Conservation (phyloP, 2,797 vertebrate species). For the Hippopotamyrus pictus region DNA sequence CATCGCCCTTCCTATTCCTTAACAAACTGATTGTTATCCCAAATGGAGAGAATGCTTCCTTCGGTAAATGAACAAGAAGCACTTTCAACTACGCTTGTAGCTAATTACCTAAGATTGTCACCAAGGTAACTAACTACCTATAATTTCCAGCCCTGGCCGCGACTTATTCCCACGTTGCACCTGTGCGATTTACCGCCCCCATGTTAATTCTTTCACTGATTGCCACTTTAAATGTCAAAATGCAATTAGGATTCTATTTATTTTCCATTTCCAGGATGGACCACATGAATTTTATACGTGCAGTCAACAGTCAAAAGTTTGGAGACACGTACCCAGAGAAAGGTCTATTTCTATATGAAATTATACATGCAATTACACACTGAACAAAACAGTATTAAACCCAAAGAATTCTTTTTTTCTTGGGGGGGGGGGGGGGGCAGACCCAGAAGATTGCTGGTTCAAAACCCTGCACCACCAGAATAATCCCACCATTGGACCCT, state of each 20-base stretch:
- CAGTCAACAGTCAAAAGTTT: not conserved
- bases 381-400: not conserved
- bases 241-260: not conserved
- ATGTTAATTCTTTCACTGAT: not conserved
- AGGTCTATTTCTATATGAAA: not conserved
- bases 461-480: not conserved
- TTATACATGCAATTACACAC: not conserved
- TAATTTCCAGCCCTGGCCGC: not conserved
- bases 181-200: not conserved
- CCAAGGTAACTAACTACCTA: slow-evolving; percentile 7
- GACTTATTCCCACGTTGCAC: not conserved
- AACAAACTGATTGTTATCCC: not conserved
- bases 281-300: not conserved
- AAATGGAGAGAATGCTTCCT: not conserved
- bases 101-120: slow-evolving; percentile 10
- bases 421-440: not conserved
- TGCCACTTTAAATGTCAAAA: not conserved
- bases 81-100: not conserved
- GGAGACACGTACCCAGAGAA: not conserved
- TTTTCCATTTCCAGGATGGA: not conserved
- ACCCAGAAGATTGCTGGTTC: not conserved
- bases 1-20: not conserved
- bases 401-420: not conserved
- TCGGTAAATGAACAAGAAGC: not conserved
- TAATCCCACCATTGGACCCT: not conserved